Evolutionary conservation across 2,888 invertebrate species (phyloP).

Genomic region (Labia minor): DNA sequence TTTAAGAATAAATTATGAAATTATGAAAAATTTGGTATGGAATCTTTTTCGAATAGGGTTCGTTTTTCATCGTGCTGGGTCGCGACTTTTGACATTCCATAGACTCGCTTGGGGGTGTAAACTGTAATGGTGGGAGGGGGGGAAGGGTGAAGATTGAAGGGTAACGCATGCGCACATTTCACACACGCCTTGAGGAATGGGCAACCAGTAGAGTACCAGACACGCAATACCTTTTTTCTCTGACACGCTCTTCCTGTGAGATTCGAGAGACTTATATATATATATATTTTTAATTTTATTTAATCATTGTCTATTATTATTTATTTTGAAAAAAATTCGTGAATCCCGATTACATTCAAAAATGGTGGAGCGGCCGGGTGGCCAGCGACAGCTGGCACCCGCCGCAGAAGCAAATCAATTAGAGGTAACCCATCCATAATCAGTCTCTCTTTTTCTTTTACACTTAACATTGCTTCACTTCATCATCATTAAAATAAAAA

Average conservation of each 20-base stretch:
- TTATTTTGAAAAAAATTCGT: neutral
- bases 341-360: neutral
- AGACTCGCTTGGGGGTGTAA: no score
- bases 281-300: neutral
- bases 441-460: no score
- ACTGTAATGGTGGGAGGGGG: neutral
- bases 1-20: no score
- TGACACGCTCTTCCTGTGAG: neutral
- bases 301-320: neutral
- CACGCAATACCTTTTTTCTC: neutral
- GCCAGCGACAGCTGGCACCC: slow-evolving; percentile 19
- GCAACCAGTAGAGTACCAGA: neutral
- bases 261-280: no score
- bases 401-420: slow-evolving; percentile 21
- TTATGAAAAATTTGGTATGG: no score
- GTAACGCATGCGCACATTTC: neutral
- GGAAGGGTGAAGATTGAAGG: no score
- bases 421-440: slow-evolving; percentile 19
- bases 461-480: no score
- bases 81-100: slow-evolving; percentile 13
- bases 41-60: no score
- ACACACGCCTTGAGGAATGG: neutral
- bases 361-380: slow-evolving; percentile 20
- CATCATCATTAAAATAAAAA: no score
- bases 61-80: neutral